Evolutionary conservation across 2,888 invertebrate species (phyloP).

Genomic region (Acronicta alni): DNA sequence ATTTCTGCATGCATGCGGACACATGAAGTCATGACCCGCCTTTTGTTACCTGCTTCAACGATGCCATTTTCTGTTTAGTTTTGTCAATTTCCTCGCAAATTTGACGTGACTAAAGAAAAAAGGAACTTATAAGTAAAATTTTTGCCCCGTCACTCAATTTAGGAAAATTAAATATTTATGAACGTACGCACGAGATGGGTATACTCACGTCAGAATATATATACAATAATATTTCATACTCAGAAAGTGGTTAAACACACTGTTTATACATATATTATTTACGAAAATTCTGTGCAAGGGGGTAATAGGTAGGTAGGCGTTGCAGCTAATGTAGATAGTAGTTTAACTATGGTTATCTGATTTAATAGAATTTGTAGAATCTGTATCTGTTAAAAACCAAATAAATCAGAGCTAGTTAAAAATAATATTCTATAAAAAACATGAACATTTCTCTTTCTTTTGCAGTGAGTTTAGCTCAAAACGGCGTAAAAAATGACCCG

Average conservation of each 20-base stretch:
- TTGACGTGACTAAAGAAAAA: not conserved
- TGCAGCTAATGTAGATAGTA: too few relatives aligned
- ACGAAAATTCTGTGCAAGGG: not conserved
- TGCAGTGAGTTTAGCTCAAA: conserved; percentile 4
- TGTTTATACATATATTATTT: conserved; percentile 3
- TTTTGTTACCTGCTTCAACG: too few relatives aligned
- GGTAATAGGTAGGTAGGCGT: not conserved
- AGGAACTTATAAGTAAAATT: conserved; percentile 12
- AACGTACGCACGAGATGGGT: conserved; percentile 6
- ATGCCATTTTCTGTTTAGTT: too few relatives aligned
- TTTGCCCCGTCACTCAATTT: conserved; percentile 21
- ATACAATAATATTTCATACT: conserved; percentile 10
- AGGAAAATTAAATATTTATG: conserved; percentile 37
- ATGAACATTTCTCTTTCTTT: not conserved
- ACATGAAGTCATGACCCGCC: too few relatives aligned
- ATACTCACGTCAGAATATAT: conserved; percentile 23
- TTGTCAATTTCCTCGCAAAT: too few relatives aligned
- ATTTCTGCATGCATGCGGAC: too few relatives aligned
- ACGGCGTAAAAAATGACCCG: conserved; percentile 12
- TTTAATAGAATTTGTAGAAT: too few relatives aligned
- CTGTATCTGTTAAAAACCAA: not conserved
- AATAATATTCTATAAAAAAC: conserved; percentile 3
- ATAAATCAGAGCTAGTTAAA: not conserved
- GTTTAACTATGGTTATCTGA: too few relatives aligned
- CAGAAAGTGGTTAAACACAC: conserved; percentile 1